A percentile compares a stretch with the other conserved stretches of the same genome.
phyloP scores from a whole-genome alignment of 2,888 invertebrate species.

The Monoplex corrugatus region DNA sequence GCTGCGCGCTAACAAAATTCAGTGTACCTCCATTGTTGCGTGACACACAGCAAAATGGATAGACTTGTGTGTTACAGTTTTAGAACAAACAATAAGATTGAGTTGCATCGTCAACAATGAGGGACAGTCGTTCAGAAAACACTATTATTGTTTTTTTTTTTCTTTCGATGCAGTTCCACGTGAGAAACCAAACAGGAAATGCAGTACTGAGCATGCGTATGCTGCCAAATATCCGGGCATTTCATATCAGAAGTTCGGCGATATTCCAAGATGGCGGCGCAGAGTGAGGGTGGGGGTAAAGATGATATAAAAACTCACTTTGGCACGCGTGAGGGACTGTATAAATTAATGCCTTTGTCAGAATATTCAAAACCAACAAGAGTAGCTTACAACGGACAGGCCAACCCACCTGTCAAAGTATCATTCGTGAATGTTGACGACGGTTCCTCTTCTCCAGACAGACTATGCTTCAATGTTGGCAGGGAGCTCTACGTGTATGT shows the following conservation, averaged over 20 bases:
- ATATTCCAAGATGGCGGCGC: constrained; percentile 78
- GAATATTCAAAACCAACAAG: constrained; percentile 98
- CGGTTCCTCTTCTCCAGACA: constrained; percentile 78
- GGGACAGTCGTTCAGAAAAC: too few species aligned
- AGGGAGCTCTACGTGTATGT: constrained; percentile 98
- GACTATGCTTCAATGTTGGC: constrained; percentile 99
- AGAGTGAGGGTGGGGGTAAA: constrained; percentile 83
- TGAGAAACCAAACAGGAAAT: constrained; percentile 56
- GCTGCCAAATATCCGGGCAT: constrained; percentile 71
- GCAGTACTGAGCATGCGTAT: constrained; percentile 65
- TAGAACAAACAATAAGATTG: too few species aligned
- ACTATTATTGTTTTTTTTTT: not conserved
- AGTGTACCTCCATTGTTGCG: not conserved
- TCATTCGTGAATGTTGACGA: constrained; percentile 81
- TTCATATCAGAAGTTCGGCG: constrained; percentile 60
- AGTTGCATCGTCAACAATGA: too few species aligned
- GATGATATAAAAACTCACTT: constrained; percentile 98
- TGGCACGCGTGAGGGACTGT: constrained; percentile 97
- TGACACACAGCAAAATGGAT: not conserved
- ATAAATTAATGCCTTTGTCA: constrained; percentile 88
- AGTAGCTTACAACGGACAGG: constrained; percentile 89
- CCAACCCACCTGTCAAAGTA: constrained; percentile 91
- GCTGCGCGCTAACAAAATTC: too few species aligned
- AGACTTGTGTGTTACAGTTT: not conserved
- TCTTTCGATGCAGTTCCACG: not conserved